Evolutionary conservation across 2,888 invertebrate species (phyloP).

Genomic region (Drosophila anomelani): DNA sequence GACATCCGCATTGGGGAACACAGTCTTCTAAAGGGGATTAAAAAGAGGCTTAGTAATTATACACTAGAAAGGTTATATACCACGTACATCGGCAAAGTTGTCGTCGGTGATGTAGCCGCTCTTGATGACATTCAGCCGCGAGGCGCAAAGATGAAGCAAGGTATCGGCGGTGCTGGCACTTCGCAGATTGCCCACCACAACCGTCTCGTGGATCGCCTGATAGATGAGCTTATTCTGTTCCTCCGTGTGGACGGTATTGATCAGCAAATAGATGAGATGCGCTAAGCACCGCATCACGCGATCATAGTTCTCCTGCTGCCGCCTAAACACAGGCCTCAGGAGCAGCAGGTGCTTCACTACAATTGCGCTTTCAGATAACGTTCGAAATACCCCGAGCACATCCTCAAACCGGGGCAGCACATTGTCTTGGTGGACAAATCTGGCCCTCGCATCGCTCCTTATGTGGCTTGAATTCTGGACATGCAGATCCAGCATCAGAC

Average conservation of each 20-base stretch:
- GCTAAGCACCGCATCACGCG: constrained; percentile 92
- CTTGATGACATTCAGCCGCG: constrained; percentile 90
- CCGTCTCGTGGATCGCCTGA: constrained; percentile 85
- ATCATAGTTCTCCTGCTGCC: constrained; percentile 93
- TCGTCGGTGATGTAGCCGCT: constrained; percentile 91
- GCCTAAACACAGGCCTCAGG: constrained; percentile 89
- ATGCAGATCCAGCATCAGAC: constrained; percentile 91
- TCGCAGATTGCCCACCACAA: constrained; percentile 87
- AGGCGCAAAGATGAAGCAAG: constrained; percentile 93
- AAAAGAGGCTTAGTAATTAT: background rate
- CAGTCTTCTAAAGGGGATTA: constrained; percentile 85
- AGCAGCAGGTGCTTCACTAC: constrained; percentile 86
- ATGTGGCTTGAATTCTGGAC: constrained; percentile 85
- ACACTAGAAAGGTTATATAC: fast-evolving
- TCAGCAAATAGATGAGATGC: constrained; percentile 90
- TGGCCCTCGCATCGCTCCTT: constrained; percentile 57
- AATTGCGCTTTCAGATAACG: constrained; percentile 88
- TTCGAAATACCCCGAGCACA: constrained; percentile 89
- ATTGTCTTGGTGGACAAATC: constrained; percentile 82
- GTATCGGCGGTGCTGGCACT: constrained; percentile 91
- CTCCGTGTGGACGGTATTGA: constrained; percentile 86
- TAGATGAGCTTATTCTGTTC: constrained; percentile 85
- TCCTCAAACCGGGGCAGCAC: constrained; percentile 88
- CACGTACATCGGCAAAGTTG: constrained; percentile 85
- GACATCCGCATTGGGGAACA: constrained; percentile 90